Evolutionary conservation across 2,113 vertebrate genomes (phyloP).

Genomic region (Riparia riparia): DNA sequence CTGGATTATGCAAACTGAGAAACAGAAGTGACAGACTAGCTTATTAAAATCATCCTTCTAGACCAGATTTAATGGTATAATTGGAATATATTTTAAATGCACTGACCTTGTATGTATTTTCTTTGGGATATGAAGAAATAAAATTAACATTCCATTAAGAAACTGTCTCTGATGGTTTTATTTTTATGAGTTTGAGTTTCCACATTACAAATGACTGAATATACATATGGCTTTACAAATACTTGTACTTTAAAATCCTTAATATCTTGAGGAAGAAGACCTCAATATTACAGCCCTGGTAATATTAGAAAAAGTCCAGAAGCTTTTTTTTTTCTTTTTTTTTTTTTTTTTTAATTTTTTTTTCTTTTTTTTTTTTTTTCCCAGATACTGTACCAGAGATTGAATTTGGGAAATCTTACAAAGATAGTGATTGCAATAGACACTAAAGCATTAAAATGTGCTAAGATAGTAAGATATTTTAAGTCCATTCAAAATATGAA

Average conservation of each 20-base stretch:
- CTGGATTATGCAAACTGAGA: slow-evolving; percentile 50
- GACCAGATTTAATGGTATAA: slow-evolving; percentile 58
- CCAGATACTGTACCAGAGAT: neutral
- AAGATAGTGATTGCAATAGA: neutral
- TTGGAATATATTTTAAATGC: slow-evolving; percentile 52
- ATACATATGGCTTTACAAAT: neutral
- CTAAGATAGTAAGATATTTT: neutral
- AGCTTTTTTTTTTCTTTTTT: neutral
- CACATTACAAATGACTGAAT: neutral
- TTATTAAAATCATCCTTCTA: slow-evolving; percentile 50
- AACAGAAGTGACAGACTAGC: slow-evolving; percentile 47
- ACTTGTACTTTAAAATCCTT: neutral
- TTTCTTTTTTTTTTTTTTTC: neutral
- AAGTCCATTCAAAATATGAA: neutral
- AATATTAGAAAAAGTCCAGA: neutral
- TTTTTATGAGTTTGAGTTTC: neutral
- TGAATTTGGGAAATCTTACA: neutral
- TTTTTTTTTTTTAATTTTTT: no score
- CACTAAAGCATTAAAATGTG: neutral
- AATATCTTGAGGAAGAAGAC: neutral
- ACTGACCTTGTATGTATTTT: slow-evolving; percentile 51
- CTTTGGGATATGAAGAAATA: slow-evolving; percentile 40
- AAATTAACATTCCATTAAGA: slow-evolving; percentile 60
- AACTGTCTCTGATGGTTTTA: neutral
- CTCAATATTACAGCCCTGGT: neutral